phyloP scores from a whole-genome alignment of 1,140 invertebrate genomes.

The Aricia agestis region DNA sequence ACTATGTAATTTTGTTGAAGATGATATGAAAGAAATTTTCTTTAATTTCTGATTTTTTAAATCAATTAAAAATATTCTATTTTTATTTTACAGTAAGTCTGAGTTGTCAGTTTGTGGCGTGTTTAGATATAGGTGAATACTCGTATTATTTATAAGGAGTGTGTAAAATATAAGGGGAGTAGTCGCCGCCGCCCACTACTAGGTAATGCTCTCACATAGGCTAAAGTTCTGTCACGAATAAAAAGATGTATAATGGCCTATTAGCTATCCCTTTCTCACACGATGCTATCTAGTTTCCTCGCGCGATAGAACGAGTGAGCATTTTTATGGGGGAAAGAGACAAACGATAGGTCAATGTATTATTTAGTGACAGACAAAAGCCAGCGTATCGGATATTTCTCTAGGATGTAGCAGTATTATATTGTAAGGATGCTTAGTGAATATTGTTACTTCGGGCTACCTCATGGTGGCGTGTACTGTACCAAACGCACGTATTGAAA shows the following conservation, averaged over 20 bases:
- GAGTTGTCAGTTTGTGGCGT: constrained; percentile 5
- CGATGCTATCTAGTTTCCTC: no score
- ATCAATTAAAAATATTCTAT: no score
- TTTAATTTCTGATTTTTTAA: no score
- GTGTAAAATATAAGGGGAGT: constrained; percentile 21
- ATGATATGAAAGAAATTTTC: no score
- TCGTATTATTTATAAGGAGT: constrained; percentile 27
- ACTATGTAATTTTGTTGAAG: not conserved
- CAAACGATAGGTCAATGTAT: no score
- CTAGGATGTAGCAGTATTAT: constrained; percentile 49
- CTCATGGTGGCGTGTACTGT: constrained; percentile 58
- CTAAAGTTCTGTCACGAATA: not conserved
- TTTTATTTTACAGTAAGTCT: not conserved
- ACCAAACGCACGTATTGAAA: constrained; percentile 24
- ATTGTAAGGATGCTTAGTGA: constrained; percentile 49
- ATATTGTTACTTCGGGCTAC: constrained; percentile 56
- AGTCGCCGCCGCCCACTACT: constrained; percentile 25
- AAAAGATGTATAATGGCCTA: no score
- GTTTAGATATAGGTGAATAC: constrained; percentile 29
- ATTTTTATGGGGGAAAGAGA: no score
- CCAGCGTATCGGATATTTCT: constrained; percentile 7
- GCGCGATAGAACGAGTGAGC: no score
- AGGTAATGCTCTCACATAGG: constrained; percentile 45
- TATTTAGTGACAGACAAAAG: no score
- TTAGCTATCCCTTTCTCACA: no score